phyloP scores from a whole-genome alignment of 1,140 invertebrate species.

The Trachymyrmex septentrionalis region DNA sequence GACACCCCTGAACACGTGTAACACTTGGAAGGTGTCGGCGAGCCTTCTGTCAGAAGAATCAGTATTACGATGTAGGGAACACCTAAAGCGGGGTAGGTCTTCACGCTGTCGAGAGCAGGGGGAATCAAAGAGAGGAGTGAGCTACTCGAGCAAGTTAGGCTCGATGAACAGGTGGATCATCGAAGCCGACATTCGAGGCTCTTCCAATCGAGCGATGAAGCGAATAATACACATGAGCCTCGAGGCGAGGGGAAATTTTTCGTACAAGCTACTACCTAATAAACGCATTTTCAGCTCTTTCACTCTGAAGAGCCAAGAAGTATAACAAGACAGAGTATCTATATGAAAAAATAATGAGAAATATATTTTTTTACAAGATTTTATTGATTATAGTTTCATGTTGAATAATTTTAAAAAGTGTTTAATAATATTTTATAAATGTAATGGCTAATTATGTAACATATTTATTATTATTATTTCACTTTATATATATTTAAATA shows the following conservation, averaged over 20 bases:
- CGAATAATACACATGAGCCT: neutral
- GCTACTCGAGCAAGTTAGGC: slow-evolving; percentile 68
- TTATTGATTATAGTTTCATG: neutral
- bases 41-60: slow-evolving; percentile 65
- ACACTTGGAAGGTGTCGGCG: slow-evolving; percentile 83
- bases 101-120: slow-evolving; percentile 53
- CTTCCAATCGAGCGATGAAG: slow-evolving; percentile 39
- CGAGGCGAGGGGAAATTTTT: slow-evolving; percentile 3
- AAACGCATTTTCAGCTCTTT: neutral
- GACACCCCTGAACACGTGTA: slow-evolving; percentile 77
- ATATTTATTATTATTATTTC: too few relatives aligned
- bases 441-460: neutral
- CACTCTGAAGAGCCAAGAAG: neutral
- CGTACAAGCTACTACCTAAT: neutral
- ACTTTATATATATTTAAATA: too few relatives aligned
- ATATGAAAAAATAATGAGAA: neutral
- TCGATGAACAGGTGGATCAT: slow-evolving; percentile 73
- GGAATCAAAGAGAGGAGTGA: slow-evolving; percentile 15
- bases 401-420: neutral
- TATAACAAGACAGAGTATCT: neutral
- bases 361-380: neutral
- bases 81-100: slow-evolving; percentile 70
- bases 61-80: slow-evolving; percentile 65
- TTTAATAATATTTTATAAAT: neutral
- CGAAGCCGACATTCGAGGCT: slow-evolving; percentile 70